phyloP scores from a whole-genome alignment of 2,113 vertebrate species.

The Naja naja region DNA sequence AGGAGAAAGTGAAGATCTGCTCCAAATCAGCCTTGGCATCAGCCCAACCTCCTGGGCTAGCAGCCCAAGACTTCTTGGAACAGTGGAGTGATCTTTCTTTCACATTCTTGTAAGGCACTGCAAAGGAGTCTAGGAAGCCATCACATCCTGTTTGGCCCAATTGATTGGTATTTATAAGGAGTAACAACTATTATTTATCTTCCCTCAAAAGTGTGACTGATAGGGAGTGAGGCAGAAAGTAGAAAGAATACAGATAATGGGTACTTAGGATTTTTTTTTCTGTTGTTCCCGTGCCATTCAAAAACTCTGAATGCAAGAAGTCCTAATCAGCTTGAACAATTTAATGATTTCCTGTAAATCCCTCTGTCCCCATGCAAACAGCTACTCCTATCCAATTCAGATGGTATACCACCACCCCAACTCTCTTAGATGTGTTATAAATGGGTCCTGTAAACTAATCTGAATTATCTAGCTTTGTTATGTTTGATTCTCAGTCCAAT shows the following conservation, averaged over 20 bases:
- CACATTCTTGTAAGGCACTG: not conserved
- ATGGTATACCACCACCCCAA: not conserved
- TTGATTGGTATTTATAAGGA: not conserved
- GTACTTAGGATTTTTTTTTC: not conserved
- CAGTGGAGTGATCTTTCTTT: not conserved
- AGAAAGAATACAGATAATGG: not conserved
- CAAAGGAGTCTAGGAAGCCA: not conserved
- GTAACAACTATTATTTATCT: not conserved
- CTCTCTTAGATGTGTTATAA: not conserved
- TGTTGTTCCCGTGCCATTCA: not conserved
- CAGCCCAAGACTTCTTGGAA: not conserved
- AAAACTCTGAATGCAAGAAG: not conserved
- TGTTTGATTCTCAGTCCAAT: no score
- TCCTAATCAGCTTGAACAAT: not conserved
- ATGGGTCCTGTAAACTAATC: no score
- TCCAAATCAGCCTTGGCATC: not conserved
- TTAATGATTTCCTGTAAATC: not conserved
- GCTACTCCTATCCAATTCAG: not conserved
- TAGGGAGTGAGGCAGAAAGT: not conserved
- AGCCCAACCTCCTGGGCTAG: not conserved
- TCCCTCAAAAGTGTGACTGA: not conserved
- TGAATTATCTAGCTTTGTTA: not conserved
- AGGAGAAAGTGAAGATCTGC: not conserved
- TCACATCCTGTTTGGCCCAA: not conserved
- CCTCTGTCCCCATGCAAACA: not conserved